Evolutionary conservation across 1,140 invertebrate genomes (phyloP), one percentile per base, ranked within the genome.

Genomic region (Oreohelix idahoensis): DNA sequence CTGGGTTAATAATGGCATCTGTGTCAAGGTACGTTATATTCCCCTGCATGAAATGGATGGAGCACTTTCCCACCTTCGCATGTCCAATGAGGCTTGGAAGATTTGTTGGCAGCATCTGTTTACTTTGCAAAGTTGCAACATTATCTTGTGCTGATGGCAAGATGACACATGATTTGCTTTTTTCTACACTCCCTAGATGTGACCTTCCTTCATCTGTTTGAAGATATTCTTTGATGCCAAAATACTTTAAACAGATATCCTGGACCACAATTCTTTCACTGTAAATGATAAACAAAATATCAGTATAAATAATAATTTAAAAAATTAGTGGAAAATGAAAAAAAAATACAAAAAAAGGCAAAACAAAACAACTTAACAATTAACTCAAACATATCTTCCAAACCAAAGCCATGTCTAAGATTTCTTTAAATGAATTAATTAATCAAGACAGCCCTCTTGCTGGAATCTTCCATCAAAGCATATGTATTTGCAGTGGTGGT

Each of bases 161-260:
- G 11, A 73, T 73, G n/a, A 73, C 23, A 42, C 71, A 73, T 5
- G 20, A 2, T 17, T 73, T 39, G 36, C 8, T 42, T 20, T 38
- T 45, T 42, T 73, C 23, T 8, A 42, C 71, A 42, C 10, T n/a
- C n/a, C 1, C 20, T 13, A 73, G 71, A 39, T 42, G 20, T 5
- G 2, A 26, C 20, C 23, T 42, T 26, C 71, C 71, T n/a, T 73
- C 71, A 1, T 0, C 71, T 29, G 36, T 11, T 26, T 42, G 71
- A 73, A 73, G 71, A 73, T 42, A 73, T 29, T 73, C 71, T 42
- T 73, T 23, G 23, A 73, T 73, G 13, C 71, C 71, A 73, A 73
- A 73, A 73, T 39, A 73, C 23, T 73, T 45, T 8, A 73, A 45
- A 42, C 10, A n/a, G 23, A 42, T 26, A n/a, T 39, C 36, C 20